Evolutionary conservation across 2,888 invertebrate species (phyloP).

Genomic region (Xanthorhoe spadicearia): DNA sequence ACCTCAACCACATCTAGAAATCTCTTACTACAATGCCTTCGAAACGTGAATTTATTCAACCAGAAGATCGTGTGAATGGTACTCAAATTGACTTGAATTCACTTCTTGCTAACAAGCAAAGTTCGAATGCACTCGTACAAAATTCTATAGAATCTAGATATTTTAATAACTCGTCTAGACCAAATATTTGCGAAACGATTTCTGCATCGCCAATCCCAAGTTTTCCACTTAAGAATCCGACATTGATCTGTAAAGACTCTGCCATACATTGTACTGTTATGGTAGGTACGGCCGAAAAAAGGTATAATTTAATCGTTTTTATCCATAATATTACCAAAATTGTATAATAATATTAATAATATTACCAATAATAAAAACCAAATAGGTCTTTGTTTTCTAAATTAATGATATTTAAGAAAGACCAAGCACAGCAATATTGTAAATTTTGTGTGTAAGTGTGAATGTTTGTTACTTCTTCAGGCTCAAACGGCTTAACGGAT

Average conservation of each 20-base stretch:
- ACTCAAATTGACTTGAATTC: conserved; percentile 28
- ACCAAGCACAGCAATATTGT: too few relatives aligned
- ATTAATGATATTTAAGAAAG: too few relatives aligned
- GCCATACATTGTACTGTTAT: conserved; percentile 9
- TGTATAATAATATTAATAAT: not conserved
- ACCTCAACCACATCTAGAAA: not conserved
- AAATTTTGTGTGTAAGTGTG: too few relatives aligned
- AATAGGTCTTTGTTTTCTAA: too few relatives aligned
- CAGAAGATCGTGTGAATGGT: conserved; percentile 34
- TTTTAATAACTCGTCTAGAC: conserved; percentile 82
- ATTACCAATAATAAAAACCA: too few relatives aligned
- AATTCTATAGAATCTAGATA: conserved; percentile 68
- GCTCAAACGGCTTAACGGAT: too few relatives aligned
- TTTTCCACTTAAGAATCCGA: conserved; percentile 67
- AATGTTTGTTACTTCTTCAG: too few relatives aligned
- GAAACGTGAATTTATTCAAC: conserved; percentile 17
- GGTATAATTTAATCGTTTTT: not conserved
- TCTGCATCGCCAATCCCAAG: conserved; percentile 69
- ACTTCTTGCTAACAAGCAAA: conserved; percentile 34
- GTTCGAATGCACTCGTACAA: conserved; percentile 59
- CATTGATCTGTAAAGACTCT: conserved; percentile 67
- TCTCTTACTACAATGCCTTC: not conserved
- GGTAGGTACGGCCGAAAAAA: not conserved
- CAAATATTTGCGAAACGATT: conserved; percentile 67
- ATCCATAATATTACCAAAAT: not conserved